phyloP scores from a whole-genome alignment of 2,888 invertebrate species.

The Diarsia mendica region DNA sequence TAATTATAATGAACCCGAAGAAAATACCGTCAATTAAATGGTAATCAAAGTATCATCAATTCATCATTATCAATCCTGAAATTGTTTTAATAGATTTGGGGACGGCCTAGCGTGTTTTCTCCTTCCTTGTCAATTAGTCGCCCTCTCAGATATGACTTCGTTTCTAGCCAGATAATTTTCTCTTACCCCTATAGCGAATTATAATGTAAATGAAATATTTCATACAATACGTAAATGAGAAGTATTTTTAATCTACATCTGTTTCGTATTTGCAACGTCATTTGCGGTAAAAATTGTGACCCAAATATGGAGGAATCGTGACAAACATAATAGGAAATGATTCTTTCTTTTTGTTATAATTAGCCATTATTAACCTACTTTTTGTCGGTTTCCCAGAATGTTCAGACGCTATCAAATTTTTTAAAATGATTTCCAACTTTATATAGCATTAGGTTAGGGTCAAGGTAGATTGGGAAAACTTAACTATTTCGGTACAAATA shows the following conservation, averaged over 20 bases:
- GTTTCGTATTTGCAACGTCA: slow-evolving; percentile 22
- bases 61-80: too few species aligned
- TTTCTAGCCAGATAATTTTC: neutral
- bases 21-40: too few species aligned
- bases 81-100: neutral
- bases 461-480: too few species aligned
- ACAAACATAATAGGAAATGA: slow-evolving; percentile 11
- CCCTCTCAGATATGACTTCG: neutral
- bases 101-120: neutral
- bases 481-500: neutral
- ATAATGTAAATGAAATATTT: slow-evolving; percentile 31
- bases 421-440: too few species aligned
- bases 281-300: slow-evolving; percentile 10
- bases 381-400: neutral
- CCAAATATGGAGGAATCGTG: slow-evolving; percentile 24
- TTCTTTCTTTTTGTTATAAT: slow-evolving; percentile 6
- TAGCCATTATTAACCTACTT: neutral
- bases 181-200: neutral
- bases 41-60: too few species aligned
- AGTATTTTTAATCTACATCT: neutral
- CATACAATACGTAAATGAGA: too few species aligned
- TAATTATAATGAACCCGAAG: too few species aligned
- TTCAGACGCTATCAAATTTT: too few species aligned
- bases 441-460: too few species aligned
- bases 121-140: neutral